Evolutionary conservation across 64 coral and sea anemone species (phyloP).

Genomic region (Porites lutea): DNA sequence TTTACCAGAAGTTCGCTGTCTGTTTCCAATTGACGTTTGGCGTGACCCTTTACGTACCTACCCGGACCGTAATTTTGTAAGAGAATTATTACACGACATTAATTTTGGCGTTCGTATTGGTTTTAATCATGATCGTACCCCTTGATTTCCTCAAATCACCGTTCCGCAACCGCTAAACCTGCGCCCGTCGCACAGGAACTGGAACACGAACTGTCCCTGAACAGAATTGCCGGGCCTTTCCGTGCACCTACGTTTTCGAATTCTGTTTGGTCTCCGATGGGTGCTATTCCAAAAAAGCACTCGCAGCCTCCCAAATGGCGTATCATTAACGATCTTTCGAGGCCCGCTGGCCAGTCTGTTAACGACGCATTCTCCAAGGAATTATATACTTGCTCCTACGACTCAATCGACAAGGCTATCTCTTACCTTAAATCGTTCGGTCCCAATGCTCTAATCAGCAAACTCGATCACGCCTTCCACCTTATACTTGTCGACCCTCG

Average conservation of each 20-base stretch:
- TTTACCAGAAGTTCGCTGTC: background rate
- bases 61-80: conserved; percentile 12
- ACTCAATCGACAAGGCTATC: conserved; percentile 12
- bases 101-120: conserved; percentile 27
- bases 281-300: conserved; percentile 34
- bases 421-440: too few species aligned
- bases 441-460: too few species aligned
- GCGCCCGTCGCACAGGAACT: background rate
- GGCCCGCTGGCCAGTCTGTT: conserved; percentile 11
- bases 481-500: too few species aligned
- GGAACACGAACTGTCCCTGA: background rate
- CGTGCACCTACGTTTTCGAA: background rate
- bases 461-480: too few species aligned
- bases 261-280: conserved; percentile 12
- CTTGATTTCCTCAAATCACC: conserved; percentile 8
- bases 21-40: background rate
- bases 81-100: background rate
- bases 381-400: background rate
- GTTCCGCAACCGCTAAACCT: background rate
- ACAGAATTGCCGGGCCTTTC: conserved; percentile 5
- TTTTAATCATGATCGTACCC: background rate
- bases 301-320: conserved; percentile 18
- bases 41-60: background rate
- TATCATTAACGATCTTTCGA: conserved; percentile 27
- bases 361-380: conserved; percentile 16